Conservation (phyloP, 1,140 invertebrate species). For the Agrypnia vestita region DNA sequence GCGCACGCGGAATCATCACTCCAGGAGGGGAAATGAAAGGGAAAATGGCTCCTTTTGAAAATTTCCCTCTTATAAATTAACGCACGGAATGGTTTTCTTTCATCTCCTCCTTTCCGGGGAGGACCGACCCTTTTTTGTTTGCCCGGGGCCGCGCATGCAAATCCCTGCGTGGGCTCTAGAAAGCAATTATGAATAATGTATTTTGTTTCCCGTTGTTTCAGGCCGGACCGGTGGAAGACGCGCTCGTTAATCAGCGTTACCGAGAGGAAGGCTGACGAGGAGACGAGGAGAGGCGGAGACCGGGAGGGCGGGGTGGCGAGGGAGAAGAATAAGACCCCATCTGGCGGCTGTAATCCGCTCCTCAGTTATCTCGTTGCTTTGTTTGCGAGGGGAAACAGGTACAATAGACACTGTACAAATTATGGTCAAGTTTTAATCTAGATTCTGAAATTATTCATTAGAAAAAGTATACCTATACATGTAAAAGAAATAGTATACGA, state of each 20-base stretch:
- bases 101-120: constrained; percentile 53
- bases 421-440: constrained; percentile 14
- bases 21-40: constrained; percentile 57
- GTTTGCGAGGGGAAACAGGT: constrained; percentile 25
- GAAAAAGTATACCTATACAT: too few relatives aligned
- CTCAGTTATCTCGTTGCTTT: constrained; percentile 40
- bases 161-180: constrained; percentile 32
- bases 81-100: constrained; percentile 54
- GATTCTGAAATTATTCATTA: neutral
- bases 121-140: constrained; percentile 50
- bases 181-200: constrained; percentile 61
- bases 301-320: constrained; percentile 5
- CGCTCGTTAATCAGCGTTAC: constrained; percentile 57
- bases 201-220: constrained; percentile 55
- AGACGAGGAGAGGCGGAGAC: neutral
- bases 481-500: too few relatives aligned
- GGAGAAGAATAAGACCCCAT: constrained; percentile 50
- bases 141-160: constrained; percentile 33
- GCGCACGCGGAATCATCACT: constrained; percentile 18
- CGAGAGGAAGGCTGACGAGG: constrained; percentile 16
- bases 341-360: constrained; percentile 44
- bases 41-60: constrained; percentile 59
- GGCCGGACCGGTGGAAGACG: constrained; percentile 47
- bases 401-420: neutral
- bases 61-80: constrained; percentile 55